Evolutionary conservation across 2,888 invertebrate genomes (phyloP), one percentile per base, ranked within the genome.

Genomic region (Galeopsomyia nigrocyanea): DNA sequence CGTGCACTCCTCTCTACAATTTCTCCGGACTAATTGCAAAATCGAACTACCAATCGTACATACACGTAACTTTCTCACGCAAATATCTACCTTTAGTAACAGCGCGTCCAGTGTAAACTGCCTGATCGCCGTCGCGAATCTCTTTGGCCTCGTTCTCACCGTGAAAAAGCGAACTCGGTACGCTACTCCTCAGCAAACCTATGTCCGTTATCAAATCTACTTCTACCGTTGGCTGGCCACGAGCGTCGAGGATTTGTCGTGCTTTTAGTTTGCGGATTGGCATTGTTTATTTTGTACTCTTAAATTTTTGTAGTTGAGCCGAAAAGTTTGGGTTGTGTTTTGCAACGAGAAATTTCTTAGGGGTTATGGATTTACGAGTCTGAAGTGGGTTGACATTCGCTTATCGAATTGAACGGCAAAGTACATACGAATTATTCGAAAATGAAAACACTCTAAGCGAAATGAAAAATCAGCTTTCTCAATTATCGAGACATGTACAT

Each of bases 171-270:
- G 76, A 77, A 17, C 80, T 80, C 0, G 85, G 81, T 0, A 85
- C 82, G 5, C 84, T 82, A 1, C 83, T 80, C 63, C 85, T 77
- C 16, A 85, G 69, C n/a, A 85, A 63, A 5, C 85, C 85, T 13
- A 84, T 79, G 5, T 86, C 84, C 0, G 84, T 84, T 26, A 85
- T 81, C 14, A 86, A 56, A 49, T 85, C 85, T 5, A 86, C 82
- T 76, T 86, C 92, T 67, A 92, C 89, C 16, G 92, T 92, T n/a
- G 92, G 92, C 81, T 92, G 91, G 31, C 92, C 92, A 73, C 91
- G 89, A 75, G 91, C 90, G 87, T 92, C 92, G 83, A 90, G 91
- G 81, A 92, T 92, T 81, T 90, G 90, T 68, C 92, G 89, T 66
- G 92, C 92, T 81, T 89, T 88, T 17, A 92, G 86, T 78, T 89